phyloP scores from a whole-genome alignment of 2,113 vertebrate genomes.

The Pycnonotus jocosus region DNA sequence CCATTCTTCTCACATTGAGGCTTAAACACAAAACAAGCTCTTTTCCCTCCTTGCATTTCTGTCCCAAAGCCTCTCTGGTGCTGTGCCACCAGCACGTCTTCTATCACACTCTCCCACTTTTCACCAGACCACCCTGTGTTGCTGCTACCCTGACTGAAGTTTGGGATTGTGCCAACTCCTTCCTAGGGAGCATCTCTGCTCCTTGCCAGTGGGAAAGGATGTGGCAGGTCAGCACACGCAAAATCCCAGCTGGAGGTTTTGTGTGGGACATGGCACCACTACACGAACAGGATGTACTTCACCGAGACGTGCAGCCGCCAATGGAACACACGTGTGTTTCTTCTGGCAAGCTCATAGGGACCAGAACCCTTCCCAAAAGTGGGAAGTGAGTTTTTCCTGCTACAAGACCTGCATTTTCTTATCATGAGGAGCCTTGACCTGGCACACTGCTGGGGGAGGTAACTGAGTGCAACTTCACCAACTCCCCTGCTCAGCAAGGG shows the following conservation, averaged over 20 bases:
- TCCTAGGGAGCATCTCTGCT: neutral
- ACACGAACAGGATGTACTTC: neutral
- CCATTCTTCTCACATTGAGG: neutral
- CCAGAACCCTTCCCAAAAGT: neutral
- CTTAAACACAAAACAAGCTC: neutral
- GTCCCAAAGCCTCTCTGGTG: neutral
- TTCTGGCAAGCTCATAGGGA: neutral
- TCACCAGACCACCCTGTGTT: accelerated
- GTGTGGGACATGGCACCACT: neutral
- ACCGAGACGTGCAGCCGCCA: accelerated
- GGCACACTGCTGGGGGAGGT: neutral
- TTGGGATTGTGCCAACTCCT: neutral
- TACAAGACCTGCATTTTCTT: neutral
- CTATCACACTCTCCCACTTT: neutral
- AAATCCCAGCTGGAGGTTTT: neutral
- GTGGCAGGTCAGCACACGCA: neutral
- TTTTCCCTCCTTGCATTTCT: neutral
- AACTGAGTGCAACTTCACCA: neutral
- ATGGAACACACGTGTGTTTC: accelerated
- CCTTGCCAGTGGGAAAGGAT: neutral
- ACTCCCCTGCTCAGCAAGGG: neutral
- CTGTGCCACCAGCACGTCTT: neutral
- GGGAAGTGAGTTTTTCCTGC: neutral
- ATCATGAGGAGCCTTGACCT: neutral
- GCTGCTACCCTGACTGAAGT: accelerated